phyloP scores from a whole-genome alignment of 92 coral and sea anemone species.

The Palythoa grandis region DNA sequence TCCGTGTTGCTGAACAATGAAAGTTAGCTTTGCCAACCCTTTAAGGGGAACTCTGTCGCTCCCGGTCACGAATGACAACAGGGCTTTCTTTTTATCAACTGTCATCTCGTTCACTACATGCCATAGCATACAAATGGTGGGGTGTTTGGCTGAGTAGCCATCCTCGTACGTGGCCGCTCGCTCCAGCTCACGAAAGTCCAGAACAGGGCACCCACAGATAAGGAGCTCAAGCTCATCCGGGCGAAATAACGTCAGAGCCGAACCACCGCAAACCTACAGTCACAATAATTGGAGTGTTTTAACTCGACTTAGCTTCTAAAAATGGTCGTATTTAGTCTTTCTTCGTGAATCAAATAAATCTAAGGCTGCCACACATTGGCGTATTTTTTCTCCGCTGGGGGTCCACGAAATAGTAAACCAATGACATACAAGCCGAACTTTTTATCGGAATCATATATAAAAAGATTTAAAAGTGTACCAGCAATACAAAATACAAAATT shows the following conservation, averaged over 20 bases:
- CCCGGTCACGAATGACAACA: conserved; percentile 93
- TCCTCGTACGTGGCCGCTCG: conserved; percentile 89
- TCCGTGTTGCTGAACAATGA: conserved; percentile 88
- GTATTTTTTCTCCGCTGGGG: too few species aligned
- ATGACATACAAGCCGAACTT: too few species aligned
- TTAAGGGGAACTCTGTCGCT: conserved; percentile 96
- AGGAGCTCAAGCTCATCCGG: conserved; percentile 65
- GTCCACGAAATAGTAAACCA: too few species aligned
- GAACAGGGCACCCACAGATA: conserved; percentile 89
- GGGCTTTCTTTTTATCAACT: conserved; percentile 80
- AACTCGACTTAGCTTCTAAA: too few species aligned
- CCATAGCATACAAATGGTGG: conserved; percentile 86
- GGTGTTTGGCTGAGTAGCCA: conserved; percentile 77
- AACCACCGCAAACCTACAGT: conserved; percentile 88
- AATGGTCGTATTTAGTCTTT: neutral
- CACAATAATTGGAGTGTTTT: neutral
- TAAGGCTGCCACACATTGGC: too few species aligned
- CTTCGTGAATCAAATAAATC: neutral
- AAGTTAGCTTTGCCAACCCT: conserved; percentile 66
- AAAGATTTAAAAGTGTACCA: too few species aligned
- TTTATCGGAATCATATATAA: too few species aligned
- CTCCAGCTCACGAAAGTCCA: conserved; percentile 82
- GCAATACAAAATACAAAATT: too few species aligned
- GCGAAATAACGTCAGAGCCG: conserved; percentile 81
- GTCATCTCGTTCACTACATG: conserved; percentile 82